Evolutionary conservation across 2,888 invertebrate genomes (phyloP).

Genomic region (Lobophora halterata): DNA sequence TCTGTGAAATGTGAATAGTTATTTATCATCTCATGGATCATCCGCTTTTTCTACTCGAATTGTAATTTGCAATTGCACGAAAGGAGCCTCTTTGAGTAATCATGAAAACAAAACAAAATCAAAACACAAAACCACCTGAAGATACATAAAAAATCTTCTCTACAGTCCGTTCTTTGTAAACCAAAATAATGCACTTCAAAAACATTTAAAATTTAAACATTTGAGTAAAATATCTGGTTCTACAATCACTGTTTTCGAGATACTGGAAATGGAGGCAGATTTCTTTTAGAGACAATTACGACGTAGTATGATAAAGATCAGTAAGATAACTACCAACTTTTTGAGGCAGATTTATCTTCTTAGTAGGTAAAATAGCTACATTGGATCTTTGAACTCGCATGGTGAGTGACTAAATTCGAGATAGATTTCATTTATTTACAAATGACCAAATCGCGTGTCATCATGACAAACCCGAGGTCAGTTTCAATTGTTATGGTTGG

Average conservation of each 20-base stretch:
- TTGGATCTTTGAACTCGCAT: no score
- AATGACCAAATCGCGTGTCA: no score
- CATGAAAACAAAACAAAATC: not conserved
- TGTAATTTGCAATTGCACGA: no score
- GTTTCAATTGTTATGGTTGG: no score
- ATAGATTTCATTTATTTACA: no score
- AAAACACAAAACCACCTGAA: constrained; percentile 45
- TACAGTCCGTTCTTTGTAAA: constrained; percentile 55
- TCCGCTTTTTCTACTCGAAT: no score
- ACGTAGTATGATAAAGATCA: constrained; percentile 14
- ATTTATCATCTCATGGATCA: no score
- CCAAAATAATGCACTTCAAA: constrained; percentile 49
- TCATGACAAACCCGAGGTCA: no score
- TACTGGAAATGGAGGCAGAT: constrained; percentile 31
- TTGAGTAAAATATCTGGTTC: constrained; percentile 18
- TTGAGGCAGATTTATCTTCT: constrained; percentile 3
- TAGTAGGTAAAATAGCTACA: no score
- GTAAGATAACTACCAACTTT: constrained; percentile 3
- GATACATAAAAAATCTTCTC: constrained; percentile 37
- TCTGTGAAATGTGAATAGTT: constrained; percentile 78
- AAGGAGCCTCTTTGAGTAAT: not conserved
- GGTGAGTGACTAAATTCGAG: no score
- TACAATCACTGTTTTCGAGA: constrained; percentile 10
- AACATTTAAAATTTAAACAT: constrained; percentile 51
- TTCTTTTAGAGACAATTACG: constrained; percentile 15